Evolutionary conservation across 2,888 invertebrate genomes (phyloP), one percentile per base, ranked within the genome.

Genomic region (Hypomecis atomaria): DNA sequence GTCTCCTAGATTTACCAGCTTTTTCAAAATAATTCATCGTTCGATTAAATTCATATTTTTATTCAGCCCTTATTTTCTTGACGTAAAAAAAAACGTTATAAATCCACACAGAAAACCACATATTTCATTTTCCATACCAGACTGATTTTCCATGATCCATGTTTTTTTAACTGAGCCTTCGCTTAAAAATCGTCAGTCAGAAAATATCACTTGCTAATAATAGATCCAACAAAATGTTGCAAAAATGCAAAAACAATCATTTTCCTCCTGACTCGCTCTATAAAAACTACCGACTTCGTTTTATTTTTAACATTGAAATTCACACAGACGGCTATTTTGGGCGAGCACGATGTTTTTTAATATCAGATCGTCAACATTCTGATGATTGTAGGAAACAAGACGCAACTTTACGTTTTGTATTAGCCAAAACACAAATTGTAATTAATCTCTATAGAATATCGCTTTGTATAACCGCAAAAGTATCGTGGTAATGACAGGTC

Each of bases 231-330:
- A 54, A 54, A 54, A 34, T 52, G 34, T 43, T 34, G 6, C 42
- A 54, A 54, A 54, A 54, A 54, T 11, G 49, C 36, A 11, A 38
- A 52, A 9, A 23, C 10, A 23, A 23, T 33, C 8, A 57, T 56
- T 56, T 13, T 45, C 10, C 33, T 45, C n/a, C 37, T 40, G n/a
- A 23, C 40, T 47, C 5, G 13, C 33, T 36, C 34, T 23, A 50
- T 11, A 49, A 58, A 58, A 43, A 45, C 56, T 40, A 47, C 54
- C 7, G 23, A 71, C 67, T 38, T 71, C 56, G 58, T 70, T 73
- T 72, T 76, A 78, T 77, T 77, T 78, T 75, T 73, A 74, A 71
- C 56, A 75, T 71, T 69, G 67, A 74, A 73, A 79, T 73, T 73
- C 75, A 72, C 69, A 63, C 67, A 59, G 67, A 64, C 62, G 66